Percentiles rank a stretch among this genome's conserved stretches.
Evolutionary conservation across 2,888 invertebrate species (phyloP).

Genomic region (Chaetogeoica ovagalla): DNA sequence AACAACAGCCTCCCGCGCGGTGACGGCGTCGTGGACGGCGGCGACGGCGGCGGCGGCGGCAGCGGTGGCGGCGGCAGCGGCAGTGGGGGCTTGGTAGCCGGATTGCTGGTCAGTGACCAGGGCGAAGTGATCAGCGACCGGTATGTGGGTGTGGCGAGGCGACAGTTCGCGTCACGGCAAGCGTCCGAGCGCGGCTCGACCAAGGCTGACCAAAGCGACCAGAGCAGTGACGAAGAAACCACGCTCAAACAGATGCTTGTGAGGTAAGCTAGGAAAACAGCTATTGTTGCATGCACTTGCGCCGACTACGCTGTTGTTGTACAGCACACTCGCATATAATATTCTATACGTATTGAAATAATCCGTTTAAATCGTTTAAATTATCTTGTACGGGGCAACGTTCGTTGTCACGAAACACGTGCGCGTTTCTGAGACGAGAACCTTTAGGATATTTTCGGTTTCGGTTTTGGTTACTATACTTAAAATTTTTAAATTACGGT

Average conservation of each 20-base stretch:
- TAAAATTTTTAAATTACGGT: too few species aligned
- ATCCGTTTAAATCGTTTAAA: too few species aligned
- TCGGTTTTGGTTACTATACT: too few species aligned
- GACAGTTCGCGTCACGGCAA: slow-evolving; percentile 46
- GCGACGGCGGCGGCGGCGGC: slow-evolving; percentile 54
- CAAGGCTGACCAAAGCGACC: slow-evolving; percentile 54
- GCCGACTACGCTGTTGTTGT: slow-evolving; percentile 16
- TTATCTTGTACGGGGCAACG: too few species aligned
- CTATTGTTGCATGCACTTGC: slow-evolving; percentile 42
- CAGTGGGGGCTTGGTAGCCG: slow-evolving; percentile 56
- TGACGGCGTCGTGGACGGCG: neutral
- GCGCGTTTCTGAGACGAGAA: too few species aligned
- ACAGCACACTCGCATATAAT: neutral
- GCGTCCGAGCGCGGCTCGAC: slow-evolving; percentile 51
- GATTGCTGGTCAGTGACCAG: slow-evolving; percentile 59
- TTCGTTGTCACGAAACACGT: too few species aligned
- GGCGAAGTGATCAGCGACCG: slow-evolving; percentile 57
- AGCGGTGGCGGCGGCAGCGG: slow-evolving; percentile 27
- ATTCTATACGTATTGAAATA: neutral
- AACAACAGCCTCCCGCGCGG: slow-evolving; percentile 42
- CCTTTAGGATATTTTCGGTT: too few species aligned
- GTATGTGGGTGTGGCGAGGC: slow-evolving; percentile 54
- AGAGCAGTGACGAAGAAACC: slow-evolving; percentile 75
- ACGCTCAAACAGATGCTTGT: slow-evolving; percentile 93
- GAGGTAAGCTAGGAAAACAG: slow-evolving; percentile 68